Percentiles rank a stretch among this genome's conserved stretches.
Conservation (phyloP, 2,113 vertebrate species). For the Motacilla tschutschensis region DNA sequence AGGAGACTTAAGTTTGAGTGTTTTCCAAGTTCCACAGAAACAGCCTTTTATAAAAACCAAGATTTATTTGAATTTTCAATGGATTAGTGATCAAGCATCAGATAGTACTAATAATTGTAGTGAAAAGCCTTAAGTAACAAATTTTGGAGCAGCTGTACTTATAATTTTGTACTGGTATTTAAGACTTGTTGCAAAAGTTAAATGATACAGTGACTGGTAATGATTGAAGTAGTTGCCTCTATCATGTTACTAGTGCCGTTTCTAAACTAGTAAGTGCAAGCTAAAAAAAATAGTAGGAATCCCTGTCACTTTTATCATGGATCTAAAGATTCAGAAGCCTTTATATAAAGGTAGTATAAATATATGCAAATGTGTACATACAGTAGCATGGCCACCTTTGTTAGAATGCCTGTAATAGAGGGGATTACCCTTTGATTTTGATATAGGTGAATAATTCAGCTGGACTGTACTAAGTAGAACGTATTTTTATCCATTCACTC, state of each 20-base stretch:
- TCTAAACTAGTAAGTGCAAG: constrained; percentile 50
- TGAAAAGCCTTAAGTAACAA: constrained; percentile 76
- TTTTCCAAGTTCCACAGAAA: constrained; percentile 64
- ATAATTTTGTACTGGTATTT: constrained; percentile 61
- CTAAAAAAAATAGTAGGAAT: constrained; percentile 7
- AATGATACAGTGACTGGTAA: constrained; percentile 52
- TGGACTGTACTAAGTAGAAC: constrained; percentile 72
- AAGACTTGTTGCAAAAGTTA: constrained; percentile 65
- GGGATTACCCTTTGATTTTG: constrained; percentile 66
- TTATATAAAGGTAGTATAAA: constrained; percentile 65
- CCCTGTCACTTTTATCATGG: constrained; percentile 46
- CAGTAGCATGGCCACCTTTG: constrained; percentile 66
- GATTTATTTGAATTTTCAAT: constrained; percentile 43
- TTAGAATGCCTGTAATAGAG: constrained; percentile 70
- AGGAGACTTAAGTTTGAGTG: background rate
- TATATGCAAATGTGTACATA: constrained; percentile 77
- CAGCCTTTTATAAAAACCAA: constrained; percentile 55
- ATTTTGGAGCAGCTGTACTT: constrained; percentile 66
- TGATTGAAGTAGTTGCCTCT: constrained; percentile 48
- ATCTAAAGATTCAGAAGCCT: constrained; percentile 61
- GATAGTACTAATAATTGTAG: constrained; percentile 63
- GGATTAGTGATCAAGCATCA: constrained; percentile 8
- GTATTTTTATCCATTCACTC: constrained; percentile 66
- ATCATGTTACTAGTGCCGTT: constrained; percentile 37
- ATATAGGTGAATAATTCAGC: constrained; percentile 70